phyloP scores from a whole-genome alignment of 2,113 vertebrate genomes.

The Petromus typicus region DNA sequence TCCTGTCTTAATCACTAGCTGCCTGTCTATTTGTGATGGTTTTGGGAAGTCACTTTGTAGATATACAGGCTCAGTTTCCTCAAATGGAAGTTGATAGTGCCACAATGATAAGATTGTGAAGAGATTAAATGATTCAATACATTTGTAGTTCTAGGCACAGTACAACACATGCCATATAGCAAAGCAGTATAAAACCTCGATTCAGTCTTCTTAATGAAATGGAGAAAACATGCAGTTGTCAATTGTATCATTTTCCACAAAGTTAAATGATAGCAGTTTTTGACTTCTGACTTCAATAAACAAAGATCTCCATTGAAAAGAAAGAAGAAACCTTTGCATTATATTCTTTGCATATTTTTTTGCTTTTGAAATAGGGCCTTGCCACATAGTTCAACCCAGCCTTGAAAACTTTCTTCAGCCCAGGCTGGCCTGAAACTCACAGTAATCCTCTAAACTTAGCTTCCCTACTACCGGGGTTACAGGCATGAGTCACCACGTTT shows the following conservation, averaged over 20 bases:
- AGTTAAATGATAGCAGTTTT: neutral
- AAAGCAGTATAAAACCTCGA: neutral
- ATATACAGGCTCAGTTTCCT: neutral
- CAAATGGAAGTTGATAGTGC: neutral
- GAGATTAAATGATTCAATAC: neutral
- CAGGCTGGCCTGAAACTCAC: too few species aligned
- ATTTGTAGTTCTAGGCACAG: neutral
- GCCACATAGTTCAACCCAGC: too few species aligned
- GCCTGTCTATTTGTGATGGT: neutral
- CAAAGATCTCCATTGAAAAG: neutral
- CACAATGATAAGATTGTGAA: neutral
- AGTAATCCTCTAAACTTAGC: too few species aligned
- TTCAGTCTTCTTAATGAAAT: neutral
- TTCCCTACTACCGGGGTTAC: too few species aligned
- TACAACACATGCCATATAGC: neutral
- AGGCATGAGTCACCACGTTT: too few species aligned
- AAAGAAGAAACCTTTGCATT: too few species aligned
- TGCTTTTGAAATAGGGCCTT: too few species aligned
- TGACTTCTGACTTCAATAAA: neutral
- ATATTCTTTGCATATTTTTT: too few species aligned
- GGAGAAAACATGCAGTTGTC: neutral
- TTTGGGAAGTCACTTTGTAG: neutral
- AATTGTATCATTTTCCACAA: neutral
- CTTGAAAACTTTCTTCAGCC: too few species aligned
- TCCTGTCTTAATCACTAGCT: neutral